Base-by-base conservation (phyloP, 1,140 invertebrate species). In the Trichonephila clavipes region DNA sequence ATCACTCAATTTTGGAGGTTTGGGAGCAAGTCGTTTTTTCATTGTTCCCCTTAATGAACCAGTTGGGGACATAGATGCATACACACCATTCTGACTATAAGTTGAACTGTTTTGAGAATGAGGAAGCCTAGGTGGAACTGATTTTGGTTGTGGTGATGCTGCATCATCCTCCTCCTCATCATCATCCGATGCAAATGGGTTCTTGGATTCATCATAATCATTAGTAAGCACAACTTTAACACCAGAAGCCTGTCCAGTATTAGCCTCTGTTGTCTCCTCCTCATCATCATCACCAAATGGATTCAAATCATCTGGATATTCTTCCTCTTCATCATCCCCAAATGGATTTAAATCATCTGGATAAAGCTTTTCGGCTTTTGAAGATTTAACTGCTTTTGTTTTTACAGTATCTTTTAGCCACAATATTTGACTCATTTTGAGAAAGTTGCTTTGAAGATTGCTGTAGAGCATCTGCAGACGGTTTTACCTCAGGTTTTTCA, bases 21-120 rank as follows among this genome's bases (percentile, higher is more conserved):
- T 96, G 34, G 97, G 97, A 7, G 97, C 97, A 95, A 97, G 97
- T 34, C 96, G 96, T 96, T 61, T 96, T 96, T 61, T 96, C 95
- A 28, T 96, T 96, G 94, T 97, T 97, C 92, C 97, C 97, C 16
- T 96, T 96, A 95, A 97, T 97, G 93, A 97, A 97, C 96, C 96
- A 77, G 94, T 94, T 0, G 94, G 94, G 44, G 94, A 85, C 51
- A 51, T 51, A 8, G 86, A 66, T 19, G 86, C 24, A 51, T 8
- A 77, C 1, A 18, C 19, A 59, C 34, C 24, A 59, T 62, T 82
- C 40, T 21, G 34, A 14, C 44, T 34, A 21, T 58, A 85, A 66
- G 40, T 16, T 19, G 34, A 40, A 44, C 12, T 6, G 28, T 44
- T 77, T 19, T 64, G n/a, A 58, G 72, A 3, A 28, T 44, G 66